These are phyloP conservation scores for Echinometra lucunter DNA, from an alignment of 53 echinoderm and acorn worm genomes.

Conservation along the genomic window DNA sequence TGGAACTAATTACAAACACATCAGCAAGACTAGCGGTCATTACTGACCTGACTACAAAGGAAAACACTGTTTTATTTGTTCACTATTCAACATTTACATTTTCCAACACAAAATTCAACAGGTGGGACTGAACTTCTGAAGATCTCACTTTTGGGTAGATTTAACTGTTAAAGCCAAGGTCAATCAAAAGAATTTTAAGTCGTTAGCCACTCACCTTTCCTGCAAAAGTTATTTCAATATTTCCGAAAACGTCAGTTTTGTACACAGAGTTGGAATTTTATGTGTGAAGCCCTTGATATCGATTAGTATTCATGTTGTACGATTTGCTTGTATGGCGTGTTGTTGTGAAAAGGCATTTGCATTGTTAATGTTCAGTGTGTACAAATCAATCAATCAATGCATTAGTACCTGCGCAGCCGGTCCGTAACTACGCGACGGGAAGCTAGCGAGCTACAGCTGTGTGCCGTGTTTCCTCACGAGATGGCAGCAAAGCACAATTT, in stretches of 20 bases:
- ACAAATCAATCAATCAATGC: slow-evolving; percentile 35
- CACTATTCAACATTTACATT: no score
- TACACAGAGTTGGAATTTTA: neutral
- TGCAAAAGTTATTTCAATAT: neutral
- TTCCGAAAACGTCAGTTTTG: neutral
- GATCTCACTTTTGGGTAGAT: neutral
- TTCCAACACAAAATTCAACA: neutral
- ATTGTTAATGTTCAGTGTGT: neutral
- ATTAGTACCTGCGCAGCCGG: neutral
- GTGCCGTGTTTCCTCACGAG: neutral
- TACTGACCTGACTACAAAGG: no score
- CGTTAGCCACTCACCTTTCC: neutral
- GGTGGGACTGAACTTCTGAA: neutral
- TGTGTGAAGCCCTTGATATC: neutral
- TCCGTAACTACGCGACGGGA: neutral
- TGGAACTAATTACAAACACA: no score
- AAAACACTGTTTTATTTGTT: no score
- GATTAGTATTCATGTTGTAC: slow-evolving; percentile 38
- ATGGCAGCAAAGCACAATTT: slow-evolving; percentile 14
- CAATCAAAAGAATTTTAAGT: neutral
- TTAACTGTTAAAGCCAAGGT: no score
- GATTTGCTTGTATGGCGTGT: slow-evolving; percentile 16
- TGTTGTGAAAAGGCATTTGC: slow-evolving; percentile 11
- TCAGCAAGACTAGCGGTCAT: no score
- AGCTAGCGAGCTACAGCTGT: neutral